Conservation (phyloP, 2,888 invertebrate species). For the Gasteruption jaculator region DNA sequence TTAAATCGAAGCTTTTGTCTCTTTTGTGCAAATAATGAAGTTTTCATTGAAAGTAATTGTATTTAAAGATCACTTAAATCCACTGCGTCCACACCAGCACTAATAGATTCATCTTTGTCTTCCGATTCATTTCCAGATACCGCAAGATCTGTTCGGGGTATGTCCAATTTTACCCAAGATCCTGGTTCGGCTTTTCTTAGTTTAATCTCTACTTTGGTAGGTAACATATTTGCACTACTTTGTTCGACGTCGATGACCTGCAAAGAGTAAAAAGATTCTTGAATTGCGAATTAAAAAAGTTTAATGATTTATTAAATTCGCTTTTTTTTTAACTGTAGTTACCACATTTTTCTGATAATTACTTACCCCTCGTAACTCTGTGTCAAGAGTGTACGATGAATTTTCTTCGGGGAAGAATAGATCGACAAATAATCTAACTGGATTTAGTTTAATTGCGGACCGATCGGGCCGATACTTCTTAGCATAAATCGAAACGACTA, state of each 20-base stretch:
- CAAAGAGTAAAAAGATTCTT: constrained; percentile 32
- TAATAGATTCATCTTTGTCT: constrained; percentile 49
- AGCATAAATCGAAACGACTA: constrained; percentile 85
- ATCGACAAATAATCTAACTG: constrained; percentile 71
- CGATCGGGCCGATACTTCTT: constrained; percentile 80
- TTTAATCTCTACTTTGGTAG: constrained; percentile 90
- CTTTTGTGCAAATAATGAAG: too few relatives aligned
- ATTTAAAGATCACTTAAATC: constrained; percentile 67
- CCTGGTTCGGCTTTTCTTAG: constrained; percentile 82
- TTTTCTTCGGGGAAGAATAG: constrained; percentile 77
- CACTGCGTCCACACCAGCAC: constrained; percentile 60
- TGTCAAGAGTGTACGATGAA: constrained; percentile 68
- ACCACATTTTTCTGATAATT: constrained; percentile 5
- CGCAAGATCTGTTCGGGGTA: constrained; percentile 51
- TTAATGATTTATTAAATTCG: constrained; percentile 1
- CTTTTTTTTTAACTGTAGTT: background rate
- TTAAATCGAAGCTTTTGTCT: too few relatives aligned
- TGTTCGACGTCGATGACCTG: constrained; percentile 73
- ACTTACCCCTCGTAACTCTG: constrained; percentile 79
- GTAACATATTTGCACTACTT: constrained; percentile 73
- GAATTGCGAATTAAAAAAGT: constrained; percentile 11
- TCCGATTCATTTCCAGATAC: constrained; percentile 24
- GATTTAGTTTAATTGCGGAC: constrained; percentile 77
- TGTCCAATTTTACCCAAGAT: constrained; percentile 74
- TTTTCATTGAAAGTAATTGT: constrained; percentile 6